phyloP scores from a whole-genome alignment of 2,113 vertebrate genomes.

The Cromileptes altivelis region DNA sequence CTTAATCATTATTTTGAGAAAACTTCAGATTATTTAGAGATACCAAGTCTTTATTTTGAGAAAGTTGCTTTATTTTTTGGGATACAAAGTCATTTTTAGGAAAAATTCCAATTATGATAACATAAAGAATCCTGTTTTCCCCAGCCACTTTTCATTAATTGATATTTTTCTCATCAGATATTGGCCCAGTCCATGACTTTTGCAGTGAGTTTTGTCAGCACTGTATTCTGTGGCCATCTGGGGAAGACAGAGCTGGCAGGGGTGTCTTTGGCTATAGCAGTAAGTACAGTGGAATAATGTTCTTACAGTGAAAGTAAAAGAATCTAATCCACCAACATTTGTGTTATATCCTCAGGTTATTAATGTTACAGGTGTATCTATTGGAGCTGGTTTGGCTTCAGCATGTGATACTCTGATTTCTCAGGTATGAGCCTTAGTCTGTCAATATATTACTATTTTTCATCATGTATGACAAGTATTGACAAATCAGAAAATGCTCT shows the following conservation, averaged over 20 bases:
- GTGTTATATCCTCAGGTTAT: slow-evolving; percentile 84
- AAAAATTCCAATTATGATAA: too few relatives aligned
- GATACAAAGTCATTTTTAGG: too few relatives aligned
- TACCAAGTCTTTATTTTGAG: too few relatives aligned
- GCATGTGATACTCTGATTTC: slow-evolving; percentile 95
- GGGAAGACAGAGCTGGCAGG: slow-evolving; percentile 90
- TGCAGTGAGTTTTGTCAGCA: slow-evolving; percentile 89
- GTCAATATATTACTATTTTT: neutral
- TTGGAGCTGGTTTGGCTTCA: slow-evolving; percentile 90
- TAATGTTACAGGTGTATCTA: slow-evolving; percentile 90
- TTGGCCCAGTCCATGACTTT: slow-evolving; percentile 87
- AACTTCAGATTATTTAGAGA: too few relatives aligned
- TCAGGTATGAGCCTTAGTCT: slow-evolving; percentile 85
- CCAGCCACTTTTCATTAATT: neutral
- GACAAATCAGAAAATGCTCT: neutral
- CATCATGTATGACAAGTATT: neutral
- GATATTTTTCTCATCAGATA: slow-evolving; percentile 74
- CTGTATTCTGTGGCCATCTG: slow-evolving; percentile 94
- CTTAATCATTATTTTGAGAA: too few relatives aligned
- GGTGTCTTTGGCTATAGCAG: slow-evolving; percentile 88
- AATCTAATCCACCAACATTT: neutral
- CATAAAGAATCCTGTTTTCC: neutral
- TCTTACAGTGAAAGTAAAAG: neutral
- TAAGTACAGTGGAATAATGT: slow-evolving; percentile 73
- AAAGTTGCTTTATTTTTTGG: too few relatives aligned